Base-by-base conservation (phyloP, 2,113 vertebrate genomes). In the Fulica atra region DNA sequence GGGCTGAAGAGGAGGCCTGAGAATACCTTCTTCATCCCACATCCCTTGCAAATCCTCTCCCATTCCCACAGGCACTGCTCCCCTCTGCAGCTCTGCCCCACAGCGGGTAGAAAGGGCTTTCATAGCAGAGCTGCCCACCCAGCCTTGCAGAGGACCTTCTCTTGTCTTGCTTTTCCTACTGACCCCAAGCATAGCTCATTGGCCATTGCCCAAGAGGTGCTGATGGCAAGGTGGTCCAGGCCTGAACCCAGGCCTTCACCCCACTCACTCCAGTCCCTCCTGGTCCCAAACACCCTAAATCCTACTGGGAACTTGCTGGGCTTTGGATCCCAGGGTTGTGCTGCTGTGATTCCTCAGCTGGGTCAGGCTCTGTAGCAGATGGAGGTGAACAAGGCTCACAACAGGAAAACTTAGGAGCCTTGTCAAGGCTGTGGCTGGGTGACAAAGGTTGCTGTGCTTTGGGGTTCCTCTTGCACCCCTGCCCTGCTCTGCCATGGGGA, bases 301-400 rank as follows among this genome's bases (percentile, higher is more conserved):
- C 25, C 64, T 56, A 25, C 28, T 1, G 0, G 68, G 33, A 92
- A 13, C 5, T 2, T 9, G 5, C 5, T 0, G 0, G 4, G 15
- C 25, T 76, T 81, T 54, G 71, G 44, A 57, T 88, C 38, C 28
- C 0, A 0, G 6, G 13, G 38, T 64, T 0, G 0, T 26, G 19
- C 54, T 89, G 69, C 73, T 4, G 0, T 26, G 42, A 36, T 73
- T 89, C 29, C 35, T 38, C 28, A 46, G 14, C 54, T 81, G 9
- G 54, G 44, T 83, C 50, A 66, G 33, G 68, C 29, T 70, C n/a
- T 74, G 73, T 18, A 60, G 73, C 46, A 84, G 59, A 24, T 17
- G 48, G 64, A 78, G 54, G 50, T 61, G 91, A 21, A 24, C 24
- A 48, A 36, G n/a, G 36, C 36, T 92, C 8, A 1, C 7, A 46